Percentiles rank a stretch among this genome's conserved stretches.
phyloP scores from a whole-genome alignment of 92 coral and sea anemone genomes.

The Phenganax marumi region DNA sequence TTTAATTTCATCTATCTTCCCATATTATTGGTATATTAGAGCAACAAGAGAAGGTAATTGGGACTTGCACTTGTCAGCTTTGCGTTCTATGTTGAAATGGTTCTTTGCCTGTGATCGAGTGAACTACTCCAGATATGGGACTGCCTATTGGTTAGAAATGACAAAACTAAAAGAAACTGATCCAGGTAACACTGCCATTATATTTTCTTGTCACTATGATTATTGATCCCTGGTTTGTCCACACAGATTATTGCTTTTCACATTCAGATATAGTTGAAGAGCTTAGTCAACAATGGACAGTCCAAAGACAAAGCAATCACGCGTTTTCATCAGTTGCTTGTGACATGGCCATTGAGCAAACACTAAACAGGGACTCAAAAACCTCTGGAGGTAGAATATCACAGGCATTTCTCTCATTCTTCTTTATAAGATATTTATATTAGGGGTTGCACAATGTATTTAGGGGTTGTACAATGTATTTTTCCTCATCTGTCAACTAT shows the following conservation, averaged over 20 bases:
- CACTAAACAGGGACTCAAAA: conserved; percentile 19
- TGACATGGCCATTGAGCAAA: conserved; percentile 21
- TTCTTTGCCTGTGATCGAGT: conserved; percentile 48
- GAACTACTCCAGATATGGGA: conserved; percentile 44
- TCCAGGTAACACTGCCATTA: conserved; percentile 39
- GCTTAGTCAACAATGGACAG: conserved; percentile 28
- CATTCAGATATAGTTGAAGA: conserved; percentile 3
- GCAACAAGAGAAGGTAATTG: conserved; percentile 46
- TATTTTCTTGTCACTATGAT: neutral
- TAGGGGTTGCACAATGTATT: no score
- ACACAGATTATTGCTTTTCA: neutral
- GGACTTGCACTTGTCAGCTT: conserved; percentile 44
- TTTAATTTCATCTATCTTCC: neutral
- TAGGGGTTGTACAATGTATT: no score
- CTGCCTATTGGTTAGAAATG: conserved; percentile 56
- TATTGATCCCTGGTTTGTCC: neutral
- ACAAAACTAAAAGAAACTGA: conserved; percentile 37
- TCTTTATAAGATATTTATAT: no score
- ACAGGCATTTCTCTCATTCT: neutral
- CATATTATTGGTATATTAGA: conserved; percentile 16
- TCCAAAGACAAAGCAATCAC: neutral
- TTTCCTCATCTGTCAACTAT: no score
- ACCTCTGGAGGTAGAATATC: conserved; percentile 10
- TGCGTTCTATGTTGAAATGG: conserved; percentile 47
- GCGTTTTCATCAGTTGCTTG: conserved; percentile 19